Percentiles rank a stretch among this genome's conserved stretches.
Conservation (phyloP, 2,797 vertebrate genomes). For the Ceyx erithaca region DNA sequence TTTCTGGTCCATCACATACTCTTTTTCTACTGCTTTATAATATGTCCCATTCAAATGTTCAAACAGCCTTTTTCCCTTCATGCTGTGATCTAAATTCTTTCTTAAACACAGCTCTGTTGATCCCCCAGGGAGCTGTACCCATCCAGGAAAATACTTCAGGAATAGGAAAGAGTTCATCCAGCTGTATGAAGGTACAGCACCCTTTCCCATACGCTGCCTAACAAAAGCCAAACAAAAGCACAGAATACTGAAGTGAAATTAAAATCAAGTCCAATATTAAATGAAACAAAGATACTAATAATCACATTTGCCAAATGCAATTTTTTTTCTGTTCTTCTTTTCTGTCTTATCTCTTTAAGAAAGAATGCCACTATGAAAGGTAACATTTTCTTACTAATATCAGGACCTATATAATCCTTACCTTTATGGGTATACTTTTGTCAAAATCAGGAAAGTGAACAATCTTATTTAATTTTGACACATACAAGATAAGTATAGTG, state of each 20-base stretch:
- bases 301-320: neutral
- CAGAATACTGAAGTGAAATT: neutral
- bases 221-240: neutral
- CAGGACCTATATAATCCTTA: constrained; percentile 49
- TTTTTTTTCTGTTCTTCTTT: neutral
- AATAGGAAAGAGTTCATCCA: neutral
- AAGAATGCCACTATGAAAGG: neutral
- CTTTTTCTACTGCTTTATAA: neutral
- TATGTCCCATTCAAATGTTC: neutral
- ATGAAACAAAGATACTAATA: neutral
- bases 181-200: neutral
- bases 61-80: neutral
- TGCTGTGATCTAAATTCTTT: neutral
- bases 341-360: neutral
- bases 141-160: neutral
- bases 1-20: neutral
- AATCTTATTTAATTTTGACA: constrained; percentile 84
- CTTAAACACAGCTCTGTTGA: neutral
- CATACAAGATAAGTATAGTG: constrained; percentile 89
- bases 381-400: neutral
- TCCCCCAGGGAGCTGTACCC: neutral
- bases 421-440: constrained; percentile 85
- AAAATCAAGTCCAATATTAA: neutral
- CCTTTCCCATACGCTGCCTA: neutral
- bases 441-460: constrained; percentile 93